A percentile compares a stretch with the other conserved stretches of the same genome.
Evolutionary conservation across 2,797 vertebrate genomes (phyloP).

Genomic region (Lacerta bilineata): DNA sequence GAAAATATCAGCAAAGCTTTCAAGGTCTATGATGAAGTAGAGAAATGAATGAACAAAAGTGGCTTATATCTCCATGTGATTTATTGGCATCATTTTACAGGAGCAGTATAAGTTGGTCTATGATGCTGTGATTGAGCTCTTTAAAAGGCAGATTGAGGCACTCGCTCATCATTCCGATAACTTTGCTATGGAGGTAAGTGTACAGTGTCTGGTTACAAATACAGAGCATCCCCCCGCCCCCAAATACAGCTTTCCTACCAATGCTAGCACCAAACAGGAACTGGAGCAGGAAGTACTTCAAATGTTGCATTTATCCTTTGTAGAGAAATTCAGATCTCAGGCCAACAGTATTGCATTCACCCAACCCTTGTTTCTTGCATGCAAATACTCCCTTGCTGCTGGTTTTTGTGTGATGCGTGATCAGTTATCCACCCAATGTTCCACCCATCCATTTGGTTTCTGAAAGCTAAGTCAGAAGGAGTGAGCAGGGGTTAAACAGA

Average conservation of each 20-base stretch:
- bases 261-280: neutral
- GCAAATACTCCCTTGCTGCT: neutral
- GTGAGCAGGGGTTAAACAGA: neutral
- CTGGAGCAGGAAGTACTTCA: neutral
- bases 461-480: neutral
- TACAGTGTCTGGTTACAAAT: neutral
- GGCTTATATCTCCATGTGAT: conserved; percentile 23
- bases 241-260: neutral
- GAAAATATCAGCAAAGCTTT: conserved; percentile 15
- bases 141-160: conserved; percentile 86
- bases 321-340: neutral
- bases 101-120: conserved; percentile 96
- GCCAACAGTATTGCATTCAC: neutral
- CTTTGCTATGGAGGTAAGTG: conserved; percentile 74
- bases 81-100: conserved; percentile 74
- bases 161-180: conserved; percentile 60
- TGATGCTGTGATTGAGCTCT: conserved; percentile 86
- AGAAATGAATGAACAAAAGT: neutral
- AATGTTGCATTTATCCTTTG: neutral
- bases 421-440: no score
- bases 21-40: neutral
- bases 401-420: neutral
- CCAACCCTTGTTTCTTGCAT: neutral
- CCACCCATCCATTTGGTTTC: neutral
- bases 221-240: neutral